These are phyloP conservation scores for Erpobdella octoculata DNA, from an alignment of 2,888 invertebrate genomes.

Conservation along the genomic window DNA sequence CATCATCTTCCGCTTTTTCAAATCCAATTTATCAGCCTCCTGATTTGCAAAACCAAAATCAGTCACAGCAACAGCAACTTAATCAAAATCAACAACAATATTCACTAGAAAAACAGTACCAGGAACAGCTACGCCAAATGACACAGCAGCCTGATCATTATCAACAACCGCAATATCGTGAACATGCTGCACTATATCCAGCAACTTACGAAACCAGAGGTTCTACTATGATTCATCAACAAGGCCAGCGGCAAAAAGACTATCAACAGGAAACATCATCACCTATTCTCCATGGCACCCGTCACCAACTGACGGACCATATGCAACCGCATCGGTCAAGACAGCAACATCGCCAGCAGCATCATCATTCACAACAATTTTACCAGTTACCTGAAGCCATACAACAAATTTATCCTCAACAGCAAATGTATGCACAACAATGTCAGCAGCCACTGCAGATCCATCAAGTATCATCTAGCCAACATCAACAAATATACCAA, in stretches of 20 bases:
- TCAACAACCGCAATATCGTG: not conserved
- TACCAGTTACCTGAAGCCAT: not conserved
- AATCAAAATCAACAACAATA: constrained; percentile 1
- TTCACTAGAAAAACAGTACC: not conserved
- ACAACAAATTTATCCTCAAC: not conserved
- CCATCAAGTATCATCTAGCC: not conserved
- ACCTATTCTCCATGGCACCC: too few species aligned
- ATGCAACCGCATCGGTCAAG: not conserved
- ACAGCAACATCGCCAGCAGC: not conserved
- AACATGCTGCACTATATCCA: too few species aligned
- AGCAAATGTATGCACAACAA: too few species aligned
- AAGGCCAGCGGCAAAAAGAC: not conserved
- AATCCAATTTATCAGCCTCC: not conserved
- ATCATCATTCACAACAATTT: not conserved
- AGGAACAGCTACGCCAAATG: not conserved
- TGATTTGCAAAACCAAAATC: not conserved
- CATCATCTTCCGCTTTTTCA: not conserved
- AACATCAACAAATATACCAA: not conserved
- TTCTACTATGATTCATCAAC: not conserved
- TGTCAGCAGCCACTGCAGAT: not conserved
- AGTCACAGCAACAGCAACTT: not conserved
- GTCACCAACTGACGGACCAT: too few species aligned
- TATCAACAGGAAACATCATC: not conserved
- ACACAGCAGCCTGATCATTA: not conserved
- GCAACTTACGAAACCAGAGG: not conserved